Evolutionary conservation across 2,888 invertebrate species (phyloP), one percentile per base, ranked within the genome.

Genomic region (Meghimatium bilineatum): DNA sequence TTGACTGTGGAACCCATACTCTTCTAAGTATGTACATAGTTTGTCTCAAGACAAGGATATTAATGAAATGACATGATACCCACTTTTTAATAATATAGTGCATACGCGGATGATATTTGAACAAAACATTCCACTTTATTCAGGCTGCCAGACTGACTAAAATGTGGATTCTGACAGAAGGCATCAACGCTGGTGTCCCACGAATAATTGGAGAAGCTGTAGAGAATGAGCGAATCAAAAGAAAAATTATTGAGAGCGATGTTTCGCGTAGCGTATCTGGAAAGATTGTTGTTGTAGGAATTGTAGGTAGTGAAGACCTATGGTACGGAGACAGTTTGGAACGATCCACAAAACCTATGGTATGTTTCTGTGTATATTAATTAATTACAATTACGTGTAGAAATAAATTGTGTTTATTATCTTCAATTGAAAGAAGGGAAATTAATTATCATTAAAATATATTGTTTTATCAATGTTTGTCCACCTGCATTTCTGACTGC

Each of bases 121-220:
- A n/a, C n/a, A n/a, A n/a, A n/a, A n/a, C n/a, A n/a, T n/a, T n/a
- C n/a, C n/a, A n/a, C n/a, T n/a, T n/a, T n/a, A n/a, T n/a, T 26
- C 56, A 91, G 93, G 92, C 92, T 76, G 93, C 93, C 29, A 92
- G 93, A 85, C 90, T 92, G 8, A 93, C 91, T 1, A 88, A 92
- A 69, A 92, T 93, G 91, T 93, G 93, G 93, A 91, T 93, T 44
- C 84, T 93, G 26, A 93, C 93, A 14, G 92, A 92, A 80, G 93
- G 93, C 0, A 84, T 92, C 36, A 92, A 93, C 86, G 87, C 86
- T 36, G 93, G 93, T 0, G 87, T 93, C 26, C 85, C 92, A 2
- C 91, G 92, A 84, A 88, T 92, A 52, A 92, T 94, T 52, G 93
- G 93, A 0, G 93, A 94, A 84, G 93, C 93, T 12, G 90, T 78